These are phyloP conservation scores for Tribolium castaneum DNA, from an alignment of 1,140 invertebrate genomes.

Conservation along the genomic window DNA sequence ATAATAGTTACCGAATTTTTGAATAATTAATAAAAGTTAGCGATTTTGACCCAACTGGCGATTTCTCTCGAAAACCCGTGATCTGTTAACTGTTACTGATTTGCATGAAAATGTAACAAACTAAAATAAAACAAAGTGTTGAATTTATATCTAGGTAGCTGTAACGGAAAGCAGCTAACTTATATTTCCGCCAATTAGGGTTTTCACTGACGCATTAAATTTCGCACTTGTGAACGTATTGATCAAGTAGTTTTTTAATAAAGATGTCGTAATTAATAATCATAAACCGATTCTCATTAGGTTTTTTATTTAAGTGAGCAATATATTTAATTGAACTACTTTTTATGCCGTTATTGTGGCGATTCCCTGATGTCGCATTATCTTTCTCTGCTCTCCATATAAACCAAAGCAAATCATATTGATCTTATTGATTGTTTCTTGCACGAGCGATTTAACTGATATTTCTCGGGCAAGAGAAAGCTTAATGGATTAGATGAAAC, in stretches of 20 bases:
- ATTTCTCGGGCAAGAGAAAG: conserved; percentile 3
- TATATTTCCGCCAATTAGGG: neutral
- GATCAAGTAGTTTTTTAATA: neutral
- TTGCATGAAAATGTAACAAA: neutral
- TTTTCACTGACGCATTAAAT: conserved; percentile 10
- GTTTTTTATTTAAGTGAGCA: neutral
- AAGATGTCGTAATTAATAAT: too few relatives aligned
- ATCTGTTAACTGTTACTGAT: neutral
- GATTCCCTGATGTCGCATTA: conserved; percentile 2
- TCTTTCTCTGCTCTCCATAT: neutral
- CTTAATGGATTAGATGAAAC: neutral
- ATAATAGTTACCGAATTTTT: neutral
- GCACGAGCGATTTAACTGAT: neutral
- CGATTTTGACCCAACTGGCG: neutral
- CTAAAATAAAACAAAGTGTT: neutral
- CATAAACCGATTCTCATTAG: neutral
- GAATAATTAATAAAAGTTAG: neutral
- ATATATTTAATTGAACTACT: conserved; percentile 3
- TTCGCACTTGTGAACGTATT: neutral
- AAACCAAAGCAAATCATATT: neutral
- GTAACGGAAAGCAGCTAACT: neutral
- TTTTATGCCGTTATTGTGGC: neutral
- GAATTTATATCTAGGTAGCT: neutral
- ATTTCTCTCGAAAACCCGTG: neutral
- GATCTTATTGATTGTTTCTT: neutral